These are phyloP conservation scores for Clarias gariepinus DNA, from an alignment of 2,113 vertebrate species.

Conservation along the genomic window DNA sequence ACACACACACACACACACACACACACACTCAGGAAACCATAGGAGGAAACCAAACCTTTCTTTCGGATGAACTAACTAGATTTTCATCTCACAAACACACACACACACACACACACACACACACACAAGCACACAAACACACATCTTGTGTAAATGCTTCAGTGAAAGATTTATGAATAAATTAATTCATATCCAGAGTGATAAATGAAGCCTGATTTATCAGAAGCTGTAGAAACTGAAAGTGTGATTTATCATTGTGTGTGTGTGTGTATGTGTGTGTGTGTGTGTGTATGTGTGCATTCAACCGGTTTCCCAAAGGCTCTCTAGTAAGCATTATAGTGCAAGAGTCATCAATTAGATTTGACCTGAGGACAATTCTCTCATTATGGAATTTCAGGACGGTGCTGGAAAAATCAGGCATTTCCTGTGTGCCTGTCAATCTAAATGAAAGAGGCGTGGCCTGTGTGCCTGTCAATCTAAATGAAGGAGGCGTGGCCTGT, in stretches of 20 bases:
- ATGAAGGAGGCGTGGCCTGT: background rate
- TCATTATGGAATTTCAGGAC: background rate
- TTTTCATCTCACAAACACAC: background rate
- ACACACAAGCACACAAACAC: background rate
- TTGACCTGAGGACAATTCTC: slow-evolving; percentile 4
- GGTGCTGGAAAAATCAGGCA: background rate
- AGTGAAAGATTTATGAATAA: slow-evolving; percentile 18
- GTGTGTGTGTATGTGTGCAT: background rate
- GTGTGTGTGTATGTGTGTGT: background rate
- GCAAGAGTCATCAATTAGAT: slow-evolving; percentile 23
- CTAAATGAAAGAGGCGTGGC: background rate
- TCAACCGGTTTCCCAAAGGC: background rate
- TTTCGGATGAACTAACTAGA: background rate
- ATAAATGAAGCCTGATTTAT: slow-evolving; percentile 20
- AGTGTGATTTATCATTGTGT: background rate
- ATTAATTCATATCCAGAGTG: slow-evolving; percentile 4
- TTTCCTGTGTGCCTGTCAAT: background rate
- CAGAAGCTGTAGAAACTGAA: background rate
- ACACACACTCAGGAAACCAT: background rate
- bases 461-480: background rate
- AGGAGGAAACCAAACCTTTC: background rate
- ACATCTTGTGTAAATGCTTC: background rate
- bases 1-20: background rate
- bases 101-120: background rate
- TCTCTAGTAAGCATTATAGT: background rate